A percentile compares a stretch with the other conserved stretches of the same genome.
Evolutionary conservation across 2,113 vertebrate genomes (phyloP).

Genomic region (Ranitomeya imitator): DNA sequence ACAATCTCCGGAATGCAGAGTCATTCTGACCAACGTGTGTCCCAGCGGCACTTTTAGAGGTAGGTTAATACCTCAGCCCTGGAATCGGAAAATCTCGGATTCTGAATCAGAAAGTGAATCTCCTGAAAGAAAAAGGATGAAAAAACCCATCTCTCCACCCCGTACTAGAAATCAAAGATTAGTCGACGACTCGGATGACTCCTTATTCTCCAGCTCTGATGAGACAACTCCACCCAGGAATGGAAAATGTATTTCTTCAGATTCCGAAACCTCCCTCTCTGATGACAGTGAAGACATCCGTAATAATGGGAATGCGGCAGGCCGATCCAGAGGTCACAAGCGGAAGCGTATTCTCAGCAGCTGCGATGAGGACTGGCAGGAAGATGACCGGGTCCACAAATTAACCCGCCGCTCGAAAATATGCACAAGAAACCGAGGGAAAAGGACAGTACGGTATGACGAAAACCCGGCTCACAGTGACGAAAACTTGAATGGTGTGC

Average conservation of each 20-base stretch:
- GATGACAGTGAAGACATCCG: slow-evolving; percentile 58
- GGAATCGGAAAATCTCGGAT: neutral
- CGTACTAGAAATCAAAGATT: slow-evolving; percentile 70
- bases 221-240: slow-evolving; percentile 33
- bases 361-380: slow-evolving; percentile 64
- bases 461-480: slow-evolving; percentile 56
- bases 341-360: slow-evolving; percentile 59
- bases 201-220: slow-evolving; percentile 53
- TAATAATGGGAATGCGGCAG: slow-evolving; percentile 48
- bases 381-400: slow-evolving; percentile 58
- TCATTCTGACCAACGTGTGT: slow-evolving; percentile 22
- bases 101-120: slow-evolving; percentile 60
- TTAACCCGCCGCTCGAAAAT: slow-evolving; percentile 63
- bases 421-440: slow-evolving; percentile 66
- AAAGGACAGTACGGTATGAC: slow-evolving; percentile 61
- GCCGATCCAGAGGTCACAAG: neutral
- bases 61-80: slow-evolving; percentile 57
- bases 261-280: slow-evolving; percentile 60
- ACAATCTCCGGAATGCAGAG: neutral
- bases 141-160: neutral
- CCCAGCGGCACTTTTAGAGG: neutral
- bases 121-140: slow-evolving; percentile 58
- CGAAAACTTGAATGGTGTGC: neutral
- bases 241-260: slow-evolving; percentile 1
- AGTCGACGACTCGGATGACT: slow-evolving; percentile 74